A percentile compares a stretch with the other conserved stretches of the same genome.
Evolutionary conservation across 92 coral and sea anemone species (phyloP).

Genomic region (Siderastrea radians): DNA sequence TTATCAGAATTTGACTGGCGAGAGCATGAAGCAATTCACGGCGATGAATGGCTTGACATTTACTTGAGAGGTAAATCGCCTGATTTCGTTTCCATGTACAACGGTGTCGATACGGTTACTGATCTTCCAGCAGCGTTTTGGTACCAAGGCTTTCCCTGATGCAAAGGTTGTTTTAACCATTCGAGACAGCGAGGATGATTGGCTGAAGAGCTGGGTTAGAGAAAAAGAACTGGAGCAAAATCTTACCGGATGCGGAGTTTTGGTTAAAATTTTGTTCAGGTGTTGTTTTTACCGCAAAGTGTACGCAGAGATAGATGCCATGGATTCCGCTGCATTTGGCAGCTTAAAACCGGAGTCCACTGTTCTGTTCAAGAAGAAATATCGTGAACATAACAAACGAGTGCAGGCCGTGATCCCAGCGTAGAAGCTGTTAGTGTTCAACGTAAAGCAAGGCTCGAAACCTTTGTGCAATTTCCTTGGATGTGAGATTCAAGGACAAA

Average conservation of each 20-base stretch:
- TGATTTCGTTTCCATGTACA: conserved; percentile 28
- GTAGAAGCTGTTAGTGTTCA: neutral
- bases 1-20: conserved; percentile 37
- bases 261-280: neutral
- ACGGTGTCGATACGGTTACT: too few relatives aligned
- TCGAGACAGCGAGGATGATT: conserved; percentile 6
- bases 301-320: neutral
- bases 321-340: neutral
- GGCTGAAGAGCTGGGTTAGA: neutral
- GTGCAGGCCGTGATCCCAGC: conserved; percentile 6
- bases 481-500: neutral
- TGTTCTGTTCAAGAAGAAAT: conserved; percentile 12
- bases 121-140: conserved; percentile 9
- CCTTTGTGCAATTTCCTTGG: conserved; percentile 1
- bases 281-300: neutral
- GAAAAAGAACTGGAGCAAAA: neutral
- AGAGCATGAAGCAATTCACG: conserved; percentile 46
- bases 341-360: neutral
- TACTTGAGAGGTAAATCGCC: conserved; percentile 22
- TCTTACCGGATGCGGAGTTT: neutral
- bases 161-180: conserved; percentile 8
- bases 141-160: conserved; percentile 8
- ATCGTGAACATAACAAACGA: conserved; percentile 14
- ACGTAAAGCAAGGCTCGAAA: conserved; percentile 11
- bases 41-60: conserved; percentile 34